Evolutionary conservation across 2,113 vertebrate species (phyloP).

Genomic region (Mirounga angustirostris): DNA sequence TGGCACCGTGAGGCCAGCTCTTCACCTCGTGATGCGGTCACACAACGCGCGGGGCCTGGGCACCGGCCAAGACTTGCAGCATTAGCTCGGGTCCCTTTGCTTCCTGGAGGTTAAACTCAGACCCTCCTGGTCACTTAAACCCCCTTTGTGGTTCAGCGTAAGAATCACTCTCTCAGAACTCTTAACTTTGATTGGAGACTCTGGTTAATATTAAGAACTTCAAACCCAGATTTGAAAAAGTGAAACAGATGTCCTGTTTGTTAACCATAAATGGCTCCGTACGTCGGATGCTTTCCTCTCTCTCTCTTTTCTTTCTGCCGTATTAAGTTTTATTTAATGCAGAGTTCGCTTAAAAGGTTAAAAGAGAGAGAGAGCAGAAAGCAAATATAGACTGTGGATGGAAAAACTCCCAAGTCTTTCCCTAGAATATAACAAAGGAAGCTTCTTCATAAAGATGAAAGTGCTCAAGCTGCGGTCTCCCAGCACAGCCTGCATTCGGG

Average conservation of each 20-base stretch:
- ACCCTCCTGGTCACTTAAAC: constrained; percentile 82
- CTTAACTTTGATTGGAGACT: constrained; percentile 88
- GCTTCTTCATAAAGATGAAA: constrained; percentile 82
- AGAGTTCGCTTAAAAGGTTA: constrained; percentile 77
- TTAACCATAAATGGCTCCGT: constrained; percentile 89
- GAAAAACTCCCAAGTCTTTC: constrained; percentile 84
- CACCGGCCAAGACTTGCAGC: neutral
- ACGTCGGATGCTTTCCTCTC: constrained; percentile 58
- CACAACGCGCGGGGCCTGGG: neutral
- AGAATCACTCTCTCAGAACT: constrained; percentile 84
- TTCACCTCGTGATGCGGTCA: neutral
- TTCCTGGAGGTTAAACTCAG: constrained; percentile 63
- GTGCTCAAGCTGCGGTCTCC: constrained; percentile 47
- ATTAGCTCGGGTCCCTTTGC: neutral
- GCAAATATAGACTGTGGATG: constrained; percentile 71
- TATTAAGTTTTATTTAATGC: constrained; percentile 88
- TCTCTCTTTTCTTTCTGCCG: constrained; percentile 61
- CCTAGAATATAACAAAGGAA: constrained; percentile 59
- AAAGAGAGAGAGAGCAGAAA: constrained; percentile 24
- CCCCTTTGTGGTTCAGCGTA: constrained; percentile 79
- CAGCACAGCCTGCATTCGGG: neutral
- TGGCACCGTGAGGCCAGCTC: neutral
- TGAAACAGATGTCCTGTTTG: constrained; percentile 92
- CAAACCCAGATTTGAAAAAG: constrained; percentile 90
- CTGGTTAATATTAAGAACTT: constrained; percentile 93